Conservation (phyloP, 2,888 invertebrate species). For the Horisme vitalbata region DNA sequence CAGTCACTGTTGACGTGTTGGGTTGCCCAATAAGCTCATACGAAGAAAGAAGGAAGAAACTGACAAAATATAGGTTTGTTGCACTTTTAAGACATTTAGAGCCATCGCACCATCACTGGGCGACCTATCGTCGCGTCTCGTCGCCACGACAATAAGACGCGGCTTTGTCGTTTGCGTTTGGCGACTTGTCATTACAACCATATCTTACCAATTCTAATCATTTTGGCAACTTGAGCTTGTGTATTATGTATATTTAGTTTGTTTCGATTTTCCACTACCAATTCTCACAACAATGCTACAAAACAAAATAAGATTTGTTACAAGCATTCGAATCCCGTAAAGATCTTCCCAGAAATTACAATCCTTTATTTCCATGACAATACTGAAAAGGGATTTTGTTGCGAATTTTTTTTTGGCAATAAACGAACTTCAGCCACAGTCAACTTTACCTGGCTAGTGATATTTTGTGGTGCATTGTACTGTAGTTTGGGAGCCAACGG, state of each 20-base stretch:
- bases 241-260: too few species aligned
- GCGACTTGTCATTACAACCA: too few species aligned
- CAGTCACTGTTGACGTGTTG: neutral
- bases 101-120: too few species aligned
- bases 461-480: constrained; percentile 17
- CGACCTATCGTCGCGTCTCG: too few species aligned
- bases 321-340: neutral
- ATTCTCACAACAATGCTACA: neutral
- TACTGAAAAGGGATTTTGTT: constrained; percentile 9
- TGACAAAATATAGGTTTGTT: too few species aligned
- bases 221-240: too few species aligned
- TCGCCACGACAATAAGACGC: too few species aligned
- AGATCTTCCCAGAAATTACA: constrained; percentile 7
- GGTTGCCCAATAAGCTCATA: too few species aligned
- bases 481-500: constrained; percentile 1
- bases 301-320: neutral
- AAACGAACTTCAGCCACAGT: constrained; percentile 5
- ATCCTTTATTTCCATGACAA: constrained; percentile 11
- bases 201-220: too few species aligned
- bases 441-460: constrained; percentile 15
- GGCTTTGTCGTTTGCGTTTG: too few species aligned
- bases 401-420: constrained; percentile 13
- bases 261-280: neutral
- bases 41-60: too few species aligned
- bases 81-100: too few species aligned